A percentile compares a stretch with the other conserved stretches of the same genome.
phyloP scores from a whole-genome alignment of 2,797 vertebrate species.

The Pachyuromys duprasi region DNA sequence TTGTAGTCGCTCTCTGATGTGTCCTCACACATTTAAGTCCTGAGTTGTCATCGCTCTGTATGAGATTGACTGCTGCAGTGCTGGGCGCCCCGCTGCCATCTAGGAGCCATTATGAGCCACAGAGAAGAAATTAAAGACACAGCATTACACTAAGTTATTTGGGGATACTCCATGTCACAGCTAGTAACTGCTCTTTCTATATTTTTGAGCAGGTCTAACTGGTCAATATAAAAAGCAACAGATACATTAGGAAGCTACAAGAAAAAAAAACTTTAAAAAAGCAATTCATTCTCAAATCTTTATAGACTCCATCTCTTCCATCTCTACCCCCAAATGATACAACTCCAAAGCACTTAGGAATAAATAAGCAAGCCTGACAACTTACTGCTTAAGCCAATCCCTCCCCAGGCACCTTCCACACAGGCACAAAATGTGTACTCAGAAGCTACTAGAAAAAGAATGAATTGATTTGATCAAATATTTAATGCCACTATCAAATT shows the following conservation, averaged over 20 bases:
- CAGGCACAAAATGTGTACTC: neutral
- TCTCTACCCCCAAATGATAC: neutral
- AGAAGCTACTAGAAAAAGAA: slow-evolving; percentile 41
- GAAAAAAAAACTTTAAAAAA: neutral
- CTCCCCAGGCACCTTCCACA: neutral
- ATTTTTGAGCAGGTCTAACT: slow-evolving; percentile 15
- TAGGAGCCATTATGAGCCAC: slow-evolving; percentile 23
- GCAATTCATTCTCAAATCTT: neutral
- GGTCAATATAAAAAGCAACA: slow-evolving; percentile 21
- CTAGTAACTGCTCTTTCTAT: slow-evolving; percentile 44
- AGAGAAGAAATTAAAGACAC: slow-evolving; percentile 53
- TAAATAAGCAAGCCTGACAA: neutral
- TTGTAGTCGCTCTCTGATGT: slow-evolving; percentile 38
- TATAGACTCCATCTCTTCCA: neutral
- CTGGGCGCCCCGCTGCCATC: neutral
- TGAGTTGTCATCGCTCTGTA: neutral
- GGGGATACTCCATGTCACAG: neutral
- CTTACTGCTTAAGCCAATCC: neutral
- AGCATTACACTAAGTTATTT: slow-evolving; percentile 12
- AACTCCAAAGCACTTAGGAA: neutral
- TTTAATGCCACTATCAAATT: slow-evolving; percentile 63
- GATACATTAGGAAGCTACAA: neutral
- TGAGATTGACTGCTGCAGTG: neutral
- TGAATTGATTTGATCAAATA: slow-evolving; percentile 60
- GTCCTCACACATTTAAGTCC: neutral